phyloP scores from a whole-genome alignment of 1,140 invertebrate genomes.

The Oreohelix idahoensis region DNA sequence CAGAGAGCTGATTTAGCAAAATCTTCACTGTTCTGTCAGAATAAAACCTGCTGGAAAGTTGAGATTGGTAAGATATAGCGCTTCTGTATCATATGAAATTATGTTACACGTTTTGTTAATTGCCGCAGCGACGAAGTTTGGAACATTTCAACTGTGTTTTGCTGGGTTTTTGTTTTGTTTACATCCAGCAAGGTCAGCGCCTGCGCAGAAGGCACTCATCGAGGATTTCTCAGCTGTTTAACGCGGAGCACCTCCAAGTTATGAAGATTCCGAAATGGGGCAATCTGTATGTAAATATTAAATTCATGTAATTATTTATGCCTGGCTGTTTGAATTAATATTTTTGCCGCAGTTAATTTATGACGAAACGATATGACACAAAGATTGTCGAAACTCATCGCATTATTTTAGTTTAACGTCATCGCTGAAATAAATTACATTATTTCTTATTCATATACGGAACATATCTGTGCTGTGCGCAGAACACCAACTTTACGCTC shows the following conservation, averaged over 20 bases:
- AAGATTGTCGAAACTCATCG: neutral
- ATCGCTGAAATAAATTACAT: neutral
- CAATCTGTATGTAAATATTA: neutral
- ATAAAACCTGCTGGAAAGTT: neutral
- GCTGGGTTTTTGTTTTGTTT: slow-evolving; percentile 41
- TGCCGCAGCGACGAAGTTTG: neutral
- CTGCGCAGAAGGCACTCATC: slow-evolving; percentile 21
- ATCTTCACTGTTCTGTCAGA: neutral
- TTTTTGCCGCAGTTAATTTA: neutral
- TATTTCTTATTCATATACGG: slow-evolving; percentile 1
- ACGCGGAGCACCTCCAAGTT: neutral
- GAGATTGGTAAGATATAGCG: slow-evolving; percentile 12
- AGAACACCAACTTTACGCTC: slow-evolving; percentile 7
- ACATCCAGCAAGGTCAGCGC: slow-evolving; percentile 37
- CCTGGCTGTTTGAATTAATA: neutral
- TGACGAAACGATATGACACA: neutral
- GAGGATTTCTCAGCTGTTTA: slow-evolving; percentile 36
- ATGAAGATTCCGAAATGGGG: neutral
- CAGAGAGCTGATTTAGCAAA: neutral
- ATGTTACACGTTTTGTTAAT: neutral
- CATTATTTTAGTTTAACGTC: neutral
- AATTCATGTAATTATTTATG: neutral
- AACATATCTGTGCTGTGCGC: neutral
- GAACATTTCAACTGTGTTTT: neutral
- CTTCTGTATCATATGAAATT: neutral